Conservation (phyloP, 2,888 invertebrate species). For the Epiblema foenella region DNA sequence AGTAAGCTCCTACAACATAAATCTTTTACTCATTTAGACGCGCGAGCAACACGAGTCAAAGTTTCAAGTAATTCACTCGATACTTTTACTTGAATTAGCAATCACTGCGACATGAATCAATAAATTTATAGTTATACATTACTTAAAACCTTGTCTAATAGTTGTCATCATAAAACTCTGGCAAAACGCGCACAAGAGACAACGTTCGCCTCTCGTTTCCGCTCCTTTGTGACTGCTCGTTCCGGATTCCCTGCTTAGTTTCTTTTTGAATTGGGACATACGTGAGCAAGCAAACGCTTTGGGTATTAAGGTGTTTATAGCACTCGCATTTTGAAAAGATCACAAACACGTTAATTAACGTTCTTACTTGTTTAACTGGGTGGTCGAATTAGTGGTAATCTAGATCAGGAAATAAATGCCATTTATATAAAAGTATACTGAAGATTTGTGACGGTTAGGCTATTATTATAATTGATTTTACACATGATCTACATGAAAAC, state of each 20-base stretch:
- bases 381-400: neutral
- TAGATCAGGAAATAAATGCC: neutral
- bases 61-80: no score
- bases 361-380: constrained; percentile 2
- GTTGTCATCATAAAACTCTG: constrained; percentile 30
- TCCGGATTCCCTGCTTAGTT: constrained; percentile 42
- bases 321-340: constrained; percentile 34
- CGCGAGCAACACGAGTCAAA: neutral
- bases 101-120: neutral
- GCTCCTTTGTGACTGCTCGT: constrained; percentile 45
- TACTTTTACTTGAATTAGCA: neutral
- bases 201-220: constrained; percentile 45
- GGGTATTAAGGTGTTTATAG: constrained; percentile 42
- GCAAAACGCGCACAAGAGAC: constrained; percentile 31
- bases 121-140: constrained; percentile 2
- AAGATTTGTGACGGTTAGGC: no score
- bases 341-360: constrained; percentile 32
- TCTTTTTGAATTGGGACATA: constrained; percentile 41
- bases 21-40: neutral
- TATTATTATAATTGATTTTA: no score
- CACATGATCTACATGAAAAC: no score
- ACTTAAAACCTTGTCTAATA: constrained; percentile 29
- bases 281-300: constrained; percentile 44
- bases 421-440: no score
- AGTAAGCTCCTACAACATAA: no score